Percentiles rank a stretch among this genome's conserved stretches.
Evolutionary conservation across 2,113 vertebrate genomes (phyloP).

Genomic region (Electrona antarctica): DNA sequence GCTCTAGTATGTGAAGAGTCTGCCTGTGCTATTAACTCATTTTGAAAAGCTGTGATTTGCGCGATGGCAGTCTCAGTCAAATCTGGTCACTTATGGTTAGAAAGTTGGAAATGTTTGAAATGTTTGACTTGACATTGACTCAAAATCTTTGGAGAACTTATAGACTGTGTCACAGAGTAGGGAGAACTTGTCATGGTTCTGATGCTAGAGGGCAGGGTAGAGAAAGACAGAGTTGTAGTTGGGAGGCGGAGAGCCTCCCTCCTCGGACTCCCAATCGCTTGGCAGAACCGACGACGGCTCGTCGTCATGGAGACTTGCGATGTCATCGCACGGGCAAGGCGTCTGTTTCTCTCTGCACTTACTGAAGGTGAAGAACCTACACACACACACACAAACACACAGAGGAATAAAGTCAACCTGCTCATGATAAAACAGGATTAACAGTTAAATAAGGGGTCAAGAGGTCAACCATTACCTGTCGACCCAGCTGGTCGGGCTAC

Average conservation of each 20-base stretch:
- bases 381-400: neutral
- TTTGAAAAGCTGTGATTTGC: no score
- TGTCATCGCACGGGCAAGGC: conserved; percentile 38
- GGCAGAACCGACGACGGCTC: conserved; percentile 40
- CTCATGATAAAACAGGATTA: no score
- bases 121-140: neutral
- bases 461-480: conserved; percentile 67
- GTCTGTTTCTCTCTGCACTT: conserved; percentile 40
- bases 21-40: no score
- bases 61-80: no score
- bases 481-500: conserved; percentile 67
- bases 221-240: conserved; percentile 79
- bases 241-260: conserved; percentile 59
- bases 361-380: conserved; percentile 66
- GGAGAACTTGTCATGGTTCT: neutral
- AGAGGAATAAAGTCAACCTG: no score
- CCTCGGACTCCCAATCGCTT: conserved; percentile 50
- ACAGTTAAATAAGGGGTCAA: neutral
- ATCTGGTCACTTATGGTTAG: no score
- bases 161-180: neutral
- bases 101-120: no score
- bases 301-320: conserved; percentile 30
- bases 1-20: no score
- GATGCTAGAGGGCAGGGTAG: conserved; percentile 73
- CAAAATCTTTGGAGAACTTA: neutral